These are phyloP conservation scores for Marasmarcha lunaedactyla DNA, from an alignment of 2,888 invertebrate genomes.

Conservation along the genomic window DNA sequence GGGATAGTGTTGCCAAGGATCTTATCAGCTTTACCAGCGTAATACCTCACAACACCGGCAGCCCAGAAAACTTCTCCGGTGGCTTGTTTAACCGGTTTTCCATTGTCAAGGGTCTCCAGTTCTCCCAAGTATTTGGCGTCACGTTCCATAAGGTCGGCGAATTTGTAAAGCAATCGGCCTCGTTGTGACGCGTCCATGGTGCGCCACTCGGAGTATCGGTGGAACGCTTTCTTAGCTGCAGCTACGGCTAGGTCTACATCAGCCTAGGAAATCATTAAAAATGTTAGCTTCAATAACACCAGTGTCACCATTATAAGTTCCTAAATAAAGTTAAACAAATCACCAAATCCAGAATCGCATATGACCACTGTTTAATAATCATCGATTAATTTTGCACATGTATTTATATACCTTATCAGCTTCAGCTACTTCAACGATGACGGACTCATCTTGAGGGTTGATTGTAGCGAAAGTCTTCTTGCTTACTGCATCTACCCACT, in stretches of 20 bases:
- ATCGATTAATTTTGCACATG: too few species aligned
- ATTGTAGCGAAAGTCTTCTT: constrained; percentile 88
- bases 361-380: too few species aligned
- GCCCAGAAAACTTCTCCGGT: constrained; percentile 73
- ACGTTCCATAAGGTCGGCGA: constrained; percentile 82
- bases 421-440: constrained; percentile 83
- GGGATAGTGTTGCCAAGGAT: constrained; percentile 82
- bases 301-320: too few species aligned
- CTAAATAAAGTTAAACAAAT: too few species aligned
- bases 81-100: constrained; percentile 84
- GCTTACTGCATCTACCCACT: constrained; percentile 83
- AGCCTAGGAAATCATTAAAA: constrained; percentile 65
- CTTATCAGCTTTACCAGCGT: constrained; percentile 93
- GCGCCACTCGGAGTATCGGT: constrained; percentile 80
- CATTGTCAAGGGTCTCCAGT: constrained; percentile 93
- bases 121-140: constrained; percentile 79
- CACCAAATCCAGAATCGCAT: too few species aligned
- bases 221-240: constrained; percentile 83
- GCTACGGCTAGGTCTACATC: constrained; percentile 84
- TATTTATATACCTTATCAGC: constrained; percentile 81
- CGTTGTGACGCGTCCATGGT: constrained; percentile 83
- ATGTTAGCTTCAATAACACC: too few species aligned
- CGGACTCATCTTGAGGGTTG: constrained; percentile 84
- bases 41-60: constrained; percentile 79
- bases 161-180: constrained; percentile 76